Base-by-base conservation (phyloP, 1,140 invertebrate genomes). In the Cecropterus lyciades region DNA sequence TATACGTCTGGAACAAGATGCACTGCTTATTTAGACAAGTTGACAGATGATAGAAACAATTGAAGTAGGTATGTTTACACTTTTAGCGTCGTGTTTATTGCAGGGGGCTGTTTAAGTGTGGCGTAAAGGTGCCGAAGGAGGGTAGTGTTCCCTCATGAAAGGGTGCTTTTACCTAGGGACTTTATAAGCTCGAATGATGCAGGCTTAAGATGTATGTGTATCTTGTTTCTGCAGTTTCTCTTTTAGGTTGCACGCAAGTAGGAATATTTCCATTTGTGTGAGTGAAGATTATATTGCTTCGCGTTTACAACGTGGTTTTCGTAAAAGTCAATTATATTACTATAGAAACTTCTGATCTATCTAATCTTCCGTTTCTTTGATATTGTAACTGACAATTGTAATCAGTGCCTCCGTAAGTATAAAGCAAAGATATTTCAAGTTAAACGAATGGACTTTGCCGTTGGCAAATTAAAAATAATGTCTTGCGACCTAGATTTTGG, bases 121-220 rank as follows among this genome's bases (percentile, higher is more conserved):
- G 24, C 43, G 42, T 48, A 60, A 60, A 60, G 56, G 56, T 59
- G 56, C 56, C 56, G 24, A 59, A 59, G 45, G 56, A 48, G 56
- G 56, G 56, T 48, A 59, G 56, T 42, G 20, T 33, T 30, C 56
- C 56, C 56, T 59, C 43, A 16, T 59, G 43, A 59, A 59, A 59
- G 56, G 56, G 43, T 59, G 56, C 56, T 59, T 59, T 59, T 59
- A 59, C 56, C 43, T 59, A 59, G 56, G 56, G 56, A 59, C 43
- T 59, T 59, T 14, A 59, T 59, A 59, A 59, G 56, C 56, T 59
- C 24, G 56, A 43, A 59, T 59, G 45, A 59, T 59, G 14, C 43
- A 59, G 13, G 43, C 42, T 48, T 46, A 46, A 46, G 42, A 45
- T 46, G 24, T 46, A n/a, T n/a, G 55, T 46, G 55, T 59, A 59